phyloP scores from a whole-genome alignment of 1,140 invertebrate species.

The Dendroctonus ponderosae region DNA sequence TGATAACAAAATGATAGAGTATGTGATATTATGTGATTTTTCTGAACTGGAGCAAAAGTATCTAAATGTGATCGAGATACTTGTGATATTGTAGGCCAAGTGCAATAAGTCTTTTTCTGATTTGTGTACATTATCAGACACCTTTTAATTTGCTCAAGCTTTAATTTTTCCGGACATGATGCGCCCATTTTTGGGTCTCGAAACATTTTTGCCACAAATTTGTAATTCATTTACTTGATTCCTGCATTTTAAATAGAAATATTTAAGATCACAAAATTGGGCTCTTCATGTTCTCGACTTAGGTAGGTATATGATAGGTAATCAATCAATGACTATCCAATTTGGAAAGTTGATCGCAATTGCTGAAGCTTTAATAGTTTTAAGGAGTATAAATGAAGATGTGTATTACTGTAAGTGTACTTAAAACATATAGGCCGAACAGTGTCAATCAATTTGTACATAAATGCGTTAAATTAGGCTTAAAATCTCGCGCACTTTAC shows the following conservation, averaged over 20 bases:
- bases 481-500: constrained; percentile 21
- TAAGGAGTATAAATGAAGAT: constrained; percentile 12
- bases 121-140: constrained; percentile 30
- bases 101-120: constrained; percentile 4
- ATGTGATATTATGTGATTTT: constrained; percentile 1
- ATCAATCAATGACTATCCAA: no score
- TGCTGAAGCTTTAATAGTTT: constrained; percentile 38
- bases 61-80: neutral
- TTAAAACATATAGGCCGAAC: constrained; percentile 43
- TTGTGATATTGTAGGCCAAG: constrained; percentile 1
- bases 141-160: constrained; percentile 49
- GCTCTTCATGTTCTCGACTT: no score
- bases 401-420: constrained; percentile 13
- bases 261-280: no score
- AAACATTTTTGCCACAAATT: constrained; percentile 1
- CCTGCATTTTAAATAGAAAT: no score
- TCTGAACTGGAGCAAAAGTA: neutral
- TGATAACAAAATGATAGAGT: neutral
- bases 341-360: constrained; percentile 16
- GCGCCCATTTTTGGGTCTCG: neutral
- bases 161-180: constrained; percentile 38
- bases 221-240: constrained; percentile 7
- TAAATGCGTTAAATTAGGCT: constrained; percentile 40
- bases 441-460: constrained; percentile 47
- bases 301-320: no score